Evolutionary conservation across 2,797 vertebrate species (phyloP).

Genomic region (Liparis tanakae): DNA sequence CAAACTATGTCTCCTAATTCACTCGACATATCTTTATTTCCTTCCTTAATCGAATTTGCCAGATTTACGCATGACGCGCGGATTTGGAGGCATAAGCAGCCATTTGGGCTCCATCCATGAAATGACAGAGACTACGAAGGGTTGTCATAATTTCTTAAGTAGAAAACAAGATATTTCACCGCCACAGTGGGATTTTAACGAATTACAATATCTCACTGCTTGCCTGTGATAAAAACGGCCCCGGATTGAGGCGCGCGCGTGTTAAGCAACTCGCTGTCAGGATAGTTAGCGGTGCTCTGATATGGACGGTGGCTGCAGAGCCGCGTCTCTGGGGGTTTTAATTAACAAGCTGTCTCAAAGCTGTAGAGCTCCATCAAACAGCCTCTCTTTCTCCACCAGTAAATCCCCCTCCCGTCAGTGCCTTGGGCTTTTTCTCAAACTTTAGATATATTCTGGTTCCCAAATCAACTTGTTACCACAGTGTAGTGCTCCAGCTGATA

Average conservation of each 20-base stretch:
- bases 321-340: constrained; percentile 86
- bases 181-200: constrained; percentile 79
- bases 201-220: constrained; percentile 80
- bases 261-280: constrained; percentile 87
- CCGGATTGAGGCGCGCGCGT: constrained; percentile 76
- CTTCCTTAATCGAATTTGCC: constrained; percentile 79
- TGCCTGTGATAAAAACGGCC: constrained; percentile 78
- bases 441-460: constrained; percentile 72
- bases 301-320: constrained; percentile 85
- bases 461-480: constrained; percentile 72
- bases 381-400: constrained; percentile 57
- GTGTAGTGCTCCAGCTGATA: constrained; percentile 63
- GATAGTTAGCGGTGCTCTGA: constrained; percentile 85
- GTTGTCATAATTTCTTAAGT: constrained; percentile 78
- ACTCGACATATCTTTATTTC: constrained; percentile 70
- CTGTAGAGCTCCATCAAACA: constrained; percentile 84
- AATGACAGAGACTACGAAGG: constrained; percentile 72
- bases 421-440: constrained; percentile 74
- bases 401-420: constrained; percentile 71
- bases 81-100: constrained; percentile 72
- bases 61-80: constrained; percentile 73
- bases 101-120: constrained; percentile 71
- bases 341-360: constrained; percentile 88
- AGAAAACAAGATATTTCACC: constrained; percentile 79
- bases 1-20: constrained; percentile 74